Evolutionary conservation across 2,797 vertebrate species (phyloP).

Genomic region (Gallinago solitaria): DNA sequence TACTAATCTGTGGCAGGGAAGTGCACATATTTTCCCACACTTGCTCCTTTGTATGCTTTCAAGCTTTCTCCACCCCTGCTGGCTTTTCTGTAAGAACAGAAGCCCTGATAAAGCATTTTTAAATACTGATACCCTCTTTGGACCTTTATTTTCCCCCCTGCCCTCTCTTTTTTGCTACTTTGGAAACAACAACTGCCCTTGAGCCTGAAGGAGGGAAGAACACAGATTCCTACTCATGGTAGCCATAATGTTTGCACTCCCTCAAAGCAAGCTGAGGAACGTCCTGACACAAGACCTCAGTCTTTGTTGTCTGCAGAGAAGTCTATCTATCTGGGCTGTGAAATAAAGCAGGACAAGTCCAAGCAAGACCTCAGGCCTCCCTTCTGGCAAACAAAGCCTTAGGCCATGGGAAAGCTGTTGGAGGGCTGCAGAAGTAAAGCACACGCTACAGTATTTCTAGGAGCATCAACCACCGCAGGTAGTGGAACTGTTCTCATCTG

Average conservation of each 20-base stretch:
- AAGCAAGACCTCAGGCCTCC: not conserved
- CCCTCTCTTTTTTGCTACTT: not conserved
- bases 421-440: not conserved
- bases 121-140: not conserved
- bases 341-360: not conserved
- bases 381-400: not conserved
- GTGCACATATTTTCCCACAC: not conserved
- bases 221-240: not conserved
- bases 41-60: not conserved
- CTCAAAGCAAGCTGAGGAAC: not conserved
- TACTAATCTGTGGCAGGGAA: not conserved
- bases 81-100: not conserved
- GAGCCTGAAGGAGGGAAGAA: not conserved
- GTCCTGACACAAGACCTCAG: not conserved
- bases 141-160: fast-evolving
- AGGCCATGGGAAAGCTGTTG: not conserved
- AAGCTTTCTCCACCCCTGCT: not conserved
- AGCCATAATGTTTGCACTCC: not conserved
- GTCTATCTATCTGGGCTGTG: not conserved
- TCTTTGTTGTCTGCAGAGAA: not conserved
- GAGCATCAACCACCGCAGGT: not conserved
- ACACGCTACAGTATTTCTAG: not conserved
- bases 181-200: not conserved
- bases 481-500: not conserved
- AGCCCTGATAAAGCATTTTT: not conserved